phyloP scores from a whole-genome alignment of 2,113 vertebrate species.

The Benitochromis conjunctus region DNA sequence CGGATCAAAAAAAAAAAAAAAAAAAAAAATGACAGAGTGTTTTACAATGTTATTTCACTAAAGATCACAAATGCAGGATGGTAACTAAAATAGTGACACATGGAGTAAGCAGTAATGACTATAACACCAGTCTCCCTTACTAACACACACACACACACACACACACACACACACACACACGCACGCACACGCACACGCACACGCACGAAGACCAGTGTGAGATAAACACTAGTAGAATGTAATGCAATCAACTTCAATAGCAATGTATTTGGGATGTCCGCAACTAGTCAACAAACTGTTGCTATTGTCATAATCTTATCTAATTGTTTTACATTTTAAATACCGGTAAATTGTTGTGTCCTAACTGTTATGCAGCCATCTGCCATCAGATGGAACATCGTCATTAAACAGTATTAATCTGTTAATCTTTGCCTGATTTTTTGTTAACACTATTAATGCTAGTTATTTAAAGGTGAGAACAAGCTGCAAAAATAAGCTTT shows the following conservation, averaged over 20 bases:
- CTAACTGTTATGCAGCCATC: background rate
- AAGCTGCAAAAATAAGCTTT: background rate
- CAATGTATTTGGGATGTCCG: background rate
- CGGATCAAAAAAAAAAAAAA: background rate
- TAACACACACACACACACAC: background rate
- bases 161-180: background rate
- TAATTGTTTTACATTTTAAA: background rate
- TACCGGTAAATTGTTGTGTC: background rate
- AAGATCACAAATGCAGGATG: fast-evolving
- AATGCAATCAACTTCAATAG: background rate
- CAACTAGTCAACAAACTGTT: background rate
- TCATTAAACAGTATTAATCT: background rate
- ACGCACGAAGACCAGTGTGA: background rate
- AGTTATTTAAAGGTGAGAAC: background rate
- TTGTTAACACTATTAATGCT: fast-evolving
- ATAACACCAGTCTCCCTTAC: background rate
- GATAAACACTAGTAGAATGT: background rate
- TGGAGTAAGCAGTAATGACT: background rate
- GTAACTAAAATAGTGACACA: background rate
- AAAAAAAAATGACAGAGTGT: background rate
- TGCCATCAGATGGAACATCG: background rate
- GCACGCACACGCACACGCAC: background rate
- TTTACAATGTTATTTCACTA: background rate
- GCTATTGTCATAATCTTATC: background rate
- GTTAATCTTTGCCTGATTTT: background rate